Percentiles rank a stretch among this genome's conserved stretches.
Evolutionary conservation across 2,888 invertebrate species (phyloP).

Genomic region (Caenorhabditis sp.): DNA sequence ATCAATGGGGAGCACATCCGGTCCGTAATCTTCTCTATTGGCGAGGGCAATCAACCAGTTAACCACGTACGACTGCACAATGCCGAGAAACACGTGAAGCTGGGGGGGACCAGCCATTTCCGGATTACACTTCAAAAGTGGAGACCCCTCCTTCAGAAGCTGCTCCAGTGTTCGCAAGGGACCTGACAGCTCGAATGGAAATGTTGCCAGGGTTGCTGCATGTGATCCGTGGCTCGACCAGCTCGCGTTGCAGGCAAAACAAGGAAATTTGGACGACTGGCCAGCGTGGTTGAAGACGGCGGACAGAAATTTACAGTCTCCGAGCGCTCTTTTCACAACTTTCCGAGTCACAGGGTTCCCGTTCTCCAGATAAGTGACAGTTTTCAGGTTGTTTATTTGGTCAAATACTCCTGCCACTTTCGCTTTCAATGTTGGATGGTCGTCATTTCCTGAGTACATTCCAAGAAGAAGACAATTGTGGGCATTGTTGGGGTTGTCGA

Average conservation of each 20-base stretch:
- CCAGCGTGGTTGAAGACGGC: background rate
- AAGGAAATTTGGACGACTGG: background rate
- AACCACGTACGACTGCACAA: background rate
- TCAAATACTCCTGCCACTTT: background rate
- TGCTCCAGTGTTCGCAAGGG: background rate
- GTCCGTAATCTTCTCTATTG: background rate
- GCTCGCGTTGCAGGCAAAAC: background rate
- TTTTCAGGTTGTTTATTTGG: background rate
- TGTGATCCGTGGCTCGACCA: background rate
- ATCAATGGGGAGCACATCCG: background rate
- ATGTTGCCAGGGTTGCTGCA: background rate
- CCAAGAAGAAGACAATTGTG: background rate
- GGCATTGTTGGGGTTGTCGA: background rate
- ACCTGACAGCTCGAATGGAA: background rate
- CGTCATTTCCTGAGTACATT: background rate
- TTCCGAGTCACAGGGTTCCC: background rate
- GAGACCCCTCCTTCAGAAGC: background rate
- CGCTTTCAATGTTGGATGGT: background rate
- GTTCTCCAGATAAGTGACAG: background rate
- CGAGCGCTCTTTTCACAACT: background rate
- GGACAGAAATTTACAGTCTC: constrained; percentile 3
- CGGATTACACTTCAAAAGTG: background rate
- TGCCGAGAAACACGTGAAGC: background rate
- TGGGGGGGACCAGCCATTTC: background rate
- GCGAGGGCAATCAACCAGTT: background rate